Percentiles rank a stretch among this genome's conserved stretches.
Conservation (phyloP, 2,113 vertebrate species). For the Cebidichthys violaceus region DNA sequence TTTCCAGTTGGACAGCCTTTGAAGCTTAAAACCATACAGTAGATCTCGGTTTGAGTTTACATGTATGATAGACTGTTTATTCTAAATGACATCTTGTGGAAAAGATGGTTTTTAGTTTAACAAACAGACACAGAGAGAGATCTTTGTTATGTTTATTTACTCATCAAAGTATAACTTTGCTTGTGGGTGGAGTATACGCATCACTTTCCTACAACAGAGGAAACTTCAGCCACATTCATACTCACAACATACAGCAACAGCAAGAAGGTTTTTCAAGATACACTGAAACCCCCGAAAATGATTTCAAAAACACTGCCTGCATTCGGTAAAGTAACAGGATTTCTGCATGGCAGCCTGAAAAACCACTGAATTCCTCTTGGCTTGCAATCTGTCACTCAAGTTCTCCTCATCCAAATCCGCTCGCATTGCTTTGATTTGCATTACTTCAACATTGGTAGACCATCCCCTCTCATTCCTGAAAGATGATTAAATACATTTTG, state of each 20-base stretch:
- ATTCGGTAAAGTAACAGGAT: constrained; percentile 31
- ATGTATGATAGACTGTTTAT: constrained; percentile 42
- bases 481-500: constrained; percentile 39
- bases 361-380: constrained; percentile 75
- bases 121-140: not conserved
- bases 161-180: constrained; percentile 36
- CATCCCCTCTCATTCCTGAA: constrained; percentile 48
- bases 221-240: constrained; percentile 7
- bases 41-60: constrained; percentile 52
- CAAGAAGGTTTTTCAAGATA: constrained; percentile 12
- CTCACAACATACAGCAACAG: constrained; percentile 20
- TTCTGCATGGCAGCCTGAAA: constrained; percentile 45
- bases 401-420: constrained; percentile 45
- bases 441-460: constrained; percentile 43
- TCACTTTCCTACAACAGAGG: constrained; percentile 21
- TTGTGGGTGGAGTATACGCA: constrained; percentile 26
- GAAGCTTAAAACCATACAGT: constrained; percentile 26
- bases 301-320: constrained; percentile 24
- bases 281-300: not conserved
- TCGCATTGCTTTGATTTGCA: constrained; percentile 46
- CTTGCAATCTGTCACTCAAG: constrained; percentile 62
- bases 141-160: constrained; percentile 23
- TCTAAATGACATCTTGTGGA: constrained; percentile 44
- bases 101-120: constrained; percentile 28
- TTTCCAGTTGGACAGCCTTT: constrained; percentile 50